Base-by-base conservation (phyloP, 1,140 invertebrate species). In the Phocides pigmalion region DNA sequence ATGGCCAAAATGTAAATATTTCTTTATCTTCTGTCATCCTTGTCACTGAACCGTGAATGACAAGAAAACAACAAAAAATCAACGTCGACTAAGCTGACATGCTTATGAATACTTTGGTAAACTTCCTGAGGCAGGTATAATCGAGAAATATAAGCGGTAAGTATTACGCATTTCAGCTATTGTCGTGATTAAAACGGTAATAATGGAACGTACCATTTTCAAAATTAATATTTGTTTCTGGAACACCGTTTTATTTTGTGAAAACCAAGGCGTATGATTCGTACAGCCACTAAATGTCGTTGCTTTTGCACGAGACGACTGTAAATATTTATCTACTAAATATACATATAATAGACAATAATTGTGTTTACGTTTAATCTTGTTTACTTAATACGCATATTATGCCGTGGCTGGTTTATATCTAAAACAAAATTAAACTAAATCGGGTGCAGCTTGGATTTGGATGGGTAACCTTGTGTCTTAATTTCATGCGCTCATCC, bases 41-140 rank as follows among this genome's bases (percentile, higher is more conserved):
- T 58, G 56, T 62, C 65, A 64, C 22, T 71, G 62, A 67, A 50
- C 58, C 65, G 59, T 66, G 15, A 70, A 62, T 64, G 42, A 64
- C 58, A 64, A 41, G 66, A 47, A 50, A 50, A 46, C 68, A 65
- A n/a, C n/a, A n/a, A n/a, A 63, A 67, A 64, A 25, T 67, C 56
- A 25, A 9, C 39, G 53, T 32, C 44, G 32, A 41, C 49, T 12
- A 54, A 50, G 39, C 28, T 53, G 42, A 59, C 51, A 39, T 42
- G 25, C 50, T 54, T 67, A 61, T 66, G 58, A 62, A 67, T 53
- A 53, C 53, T 62, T 44, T 41, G 56, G 15, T 11, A 53, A 67
- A 62, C 12, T 56, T 56, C 46, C 32, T 62, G 46, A 19, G 42
- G 39, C 41, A 22, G 39, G 58, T 44, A 12, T 50, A 62, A 59